Conservation (phyloP, 2,797 vertebrate genomes). For the Sebastiscus albofasciatus region DNA sequence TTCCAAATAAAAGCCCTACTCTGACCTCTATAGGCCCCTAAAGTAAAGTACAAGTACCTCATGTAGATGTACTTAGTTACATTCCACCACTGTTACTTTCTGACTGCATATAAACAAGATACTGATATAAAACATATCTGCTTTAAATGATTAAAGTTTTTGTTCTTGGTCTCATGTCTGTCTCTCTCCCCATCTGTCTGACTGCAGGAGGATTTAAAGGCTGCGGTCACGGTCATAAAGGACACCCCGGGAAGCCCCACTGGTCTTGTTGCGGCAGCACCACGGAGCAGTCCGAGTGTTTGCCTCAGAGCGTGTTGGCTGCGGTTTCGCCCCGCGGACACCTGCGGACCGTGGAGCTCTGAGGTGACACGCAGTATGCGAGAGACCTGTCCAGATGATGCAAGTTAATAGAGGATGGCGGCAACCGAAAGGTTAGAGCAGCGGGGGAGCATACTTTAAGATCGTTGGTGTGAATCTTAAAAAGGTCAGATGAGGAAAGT, state of each 20-base stretch:
- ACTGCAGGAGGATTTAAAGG: conserved; percentile 93
- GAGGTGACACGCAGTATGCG: conserved; percentile 38
- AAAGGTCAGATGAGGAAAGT: not conserved
- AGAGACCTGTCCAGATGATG: not conserved
- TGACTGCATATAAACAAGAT: not conserved
- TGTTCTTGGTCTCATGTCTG: not conserved
- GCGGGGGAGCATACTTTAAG: not conserved
- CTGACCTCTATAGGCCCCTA: not conserved
- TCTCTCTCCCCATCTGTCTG: not conserved
- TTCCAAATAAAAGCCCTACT: not conserved
- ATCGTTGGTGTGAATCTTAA: not conserved
- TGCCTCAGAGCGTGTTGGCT: conserved; percentile 57
- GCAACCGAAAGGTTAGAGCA: not conserved
- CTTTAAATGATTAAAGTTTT: not conserved
- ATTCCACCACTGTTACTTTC: not conserved
- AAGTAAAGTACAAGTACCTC: no score
- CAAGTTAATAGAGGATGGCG: not conserved
- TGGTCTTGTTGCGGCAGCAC: conserved; percentile 95
- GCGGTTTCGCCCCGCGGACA: conserved; percentile 71
- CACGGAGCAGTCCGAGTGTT: conserved; percentile 87
- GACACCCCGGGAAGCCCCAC: conserved; percentile 91
- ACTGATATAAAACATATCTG: not conserved
- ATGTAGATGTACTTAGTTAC: no score
- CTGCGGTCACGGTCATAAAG: conserved; percentile 93
- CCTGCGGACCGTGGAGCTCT: conserved; percentile 89